Evolutionary conservation across 2,113 vertebrate genomes (phyloP), one percentile per base, ranked within the genome.

Genomic region (Ameiurus melas): DNA sequence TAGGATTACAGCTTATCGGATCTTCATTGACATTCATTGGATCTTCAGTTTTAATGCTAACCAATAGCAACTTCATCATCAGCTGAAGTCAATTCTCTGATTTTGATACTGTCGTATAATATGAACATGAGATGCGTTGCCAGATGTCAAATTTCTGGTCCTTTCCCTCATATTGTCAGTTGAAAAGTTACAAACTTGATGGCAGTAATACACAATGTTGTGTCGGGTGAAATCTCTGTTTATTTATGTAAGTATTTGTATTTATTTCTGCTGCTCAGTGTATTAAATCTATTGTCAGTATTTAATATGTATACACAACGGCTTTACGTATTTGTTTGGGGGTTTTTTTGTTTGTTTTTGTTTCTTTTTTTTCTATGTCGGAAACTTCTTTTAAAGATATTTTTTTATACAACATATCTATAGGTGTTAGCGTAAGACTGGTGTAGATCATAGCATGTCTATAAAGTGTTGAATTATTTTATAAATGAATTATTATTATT

Each of bases 161-260:
- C 20, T 53, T 79, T 53, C 33, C 22, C 19, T 79, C 51, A 55
- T 30, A 17, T 55, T 17, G 2, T 80, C 53, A 33, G 20, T 77
- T 13, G 39, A 77, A 77, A 25, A 43, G 10, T 47, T 12, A 12
- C 51, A 30, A 55, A 80, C 53, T 30, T 20, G n/a, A 96, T 94
- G 95, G 94, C 96, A 96, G 95, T 95, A 95, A 97, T 97, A 95
- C 96, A 95, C 95, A 96, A 96, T 94, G 89, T 94, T 90, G 96
- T 96, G 95, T 94, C 78, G 43, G 96, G 94, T 92, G 90, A 90
- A 80, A 55, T 80, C 47, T 96, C 95, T 94, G 88, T 97, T 96
- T 98, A 97, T 97, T 97, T 97, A 96, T 97, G 96, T 97, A 97
- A 97, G 95, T 96, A 97, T 96, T 90, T 96, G 95, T 99, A 99